Percentiles rank a stretch among this genome's conserved stretches.
Evolutionary conservation across 2,888 invertebrate genomes (phyloP).

Genomic region (Epinotia bilunana): DNA sequence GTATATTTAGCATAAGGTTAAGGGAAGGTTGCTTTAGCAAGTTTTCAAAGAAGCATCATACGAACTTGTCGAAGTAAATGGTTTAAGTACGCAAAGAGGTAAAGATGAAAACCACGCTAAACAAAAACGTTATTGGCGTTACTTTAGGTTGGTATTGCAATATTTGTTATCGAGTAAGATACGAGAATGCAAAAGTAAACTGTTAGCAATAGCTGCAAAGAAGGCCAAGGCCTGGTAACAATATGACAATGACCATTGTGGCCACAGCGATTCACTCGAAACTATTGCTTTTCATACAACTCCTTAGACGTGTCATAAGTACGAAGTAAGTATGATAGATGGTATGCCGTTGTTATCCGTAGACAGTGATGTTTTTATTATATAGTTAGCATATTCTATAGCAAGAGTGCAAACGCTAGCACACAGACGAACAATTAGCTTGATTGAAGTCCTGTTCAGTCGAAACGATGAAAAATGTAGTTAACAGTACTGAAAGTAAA

Average conservation of each 20-base stretch:
- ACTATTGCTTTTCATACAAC: slow-evolving; percentile 36
- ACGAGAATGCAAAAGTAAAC: slow-evolving; percentile 17
- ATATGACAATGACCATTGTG: slow-evolving; percentile 43
- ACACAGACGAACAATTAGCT: background rate
- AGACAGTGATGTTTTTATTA: background rate
- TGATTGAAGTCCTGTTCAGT: background rate
- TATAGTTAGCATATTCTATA: background rate
- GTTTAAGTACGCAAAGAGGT: background rate
- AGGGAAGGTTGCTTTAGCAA: background rate
- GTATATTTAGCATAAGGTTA: background rate
- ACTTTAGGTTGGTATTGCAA: slow-evolving; percentile 10
- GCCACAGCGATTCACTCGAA: slow-evolving; percentile 26
- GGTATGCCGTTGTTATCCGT: slow-evolving; percentile 15
- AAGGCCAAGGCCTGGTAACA: slow-evolving; percentile 38
- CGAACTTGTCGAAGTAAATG: background rate
- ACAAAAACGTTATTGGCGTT: background rate
- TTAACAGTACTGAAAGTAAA: background rate
- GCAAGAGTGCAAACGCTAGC: background rate
- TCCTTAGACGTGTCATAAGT: slow-evolving; percentile 23
- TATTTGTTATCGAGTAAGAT: slow-evolving; percentile 5
- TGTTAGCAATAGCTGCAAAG: slow-evolving; percentile 27
- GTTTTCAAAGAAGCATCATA: background rate
- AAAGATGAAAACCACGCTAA: background rate
- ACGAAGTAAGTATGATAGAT: slow-evolving; percentile 27
- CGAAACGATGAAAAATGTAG: background rate